These are phyloP conservation scores for Bicyclus anynana DNA, from an alignment of 1,140 invertebrate genomes.

Conservation along the genomic window DNA sequence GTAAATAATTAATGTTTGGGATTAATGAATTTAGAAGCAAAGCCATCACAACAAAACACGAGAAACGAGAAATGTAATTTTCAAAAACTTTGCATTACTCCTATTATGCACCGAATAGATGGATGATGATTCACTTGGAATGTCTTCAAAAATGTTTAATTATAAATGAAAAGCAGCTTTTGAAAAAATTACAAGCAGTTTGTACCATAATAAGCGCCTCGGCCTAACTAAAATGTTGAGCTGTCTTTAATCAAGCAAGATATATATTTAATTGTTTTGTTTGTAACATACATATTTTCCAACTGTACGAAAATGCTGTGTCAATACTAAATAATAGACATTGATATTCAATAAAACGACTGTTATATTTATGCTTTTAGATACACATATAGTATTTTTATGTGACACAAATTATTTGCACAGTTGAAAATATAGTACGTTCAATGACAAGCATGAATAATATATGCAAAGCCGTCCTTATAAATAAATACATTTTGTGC, in stretches of 20 bases:
- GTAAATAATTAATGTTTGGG: not conserved
- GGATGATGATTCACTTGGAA: not conserved
- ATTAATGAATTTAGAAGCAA: not conserved
- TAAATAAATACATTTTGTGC: not conserved
- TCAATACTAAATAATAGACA: no score
- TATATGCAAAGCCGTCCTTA: not conserved
- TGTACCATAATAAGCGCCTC: not conserved
- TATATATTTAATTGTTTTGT: not conserved
- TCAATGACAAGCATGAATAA: not conserved
- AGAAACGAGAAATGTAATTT: no score
- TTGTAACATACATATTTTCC: not conserved
- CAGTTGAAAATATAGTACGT: not conserved
- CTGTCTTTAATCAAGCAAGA: not conserved
- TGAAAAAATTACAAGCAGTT: not conserved
- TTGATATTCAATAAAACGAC: no score
- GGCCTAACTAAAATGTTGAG: not conserved
- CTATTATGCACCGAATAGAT: no score
- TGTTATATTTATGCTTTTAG: no score
- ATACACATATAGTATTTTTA: no score
- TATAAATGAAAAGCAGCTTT: no score
- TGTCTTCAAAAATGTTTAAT: no score
- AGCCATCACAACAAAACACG: no score
- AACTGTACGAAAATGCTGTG: not conserved
- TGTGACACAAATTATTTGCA: no score
- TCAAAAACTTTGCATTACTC: no score